phyloP scores from a whole-genome alignment of 2,113 vertebrate genomes.

The Psettodes erumei region DNA sequence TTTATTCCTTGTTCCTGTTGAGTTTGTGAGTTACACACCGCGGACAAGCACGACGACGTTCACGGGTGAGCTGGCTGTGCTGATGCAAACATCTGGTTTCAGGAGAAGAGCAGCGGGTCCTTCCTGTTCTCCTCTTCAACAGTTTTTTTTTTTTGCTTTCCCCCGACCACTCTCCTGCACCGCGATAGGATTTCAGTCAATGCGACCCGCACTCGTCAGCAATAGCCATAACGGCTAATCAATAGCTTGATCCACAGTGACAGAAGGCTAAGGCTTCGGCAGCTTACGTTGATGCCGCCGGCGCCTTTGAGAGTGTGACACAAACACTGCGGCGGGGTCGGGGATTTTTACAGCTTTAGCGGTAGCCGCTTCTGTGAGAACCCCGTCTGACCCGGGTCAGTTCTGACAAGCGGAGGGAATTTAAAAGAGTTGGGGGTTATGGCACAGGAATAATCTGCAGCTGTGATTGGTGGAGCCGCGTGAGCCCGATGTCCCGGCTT shows the following conservation, averaged over 20 bases:
- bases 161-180: conserved; percentile 55
- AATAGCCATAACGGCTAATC: conserved; percentile 69
- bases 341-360: conserved; percentile 38
- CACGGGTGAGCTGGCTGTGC: no score
- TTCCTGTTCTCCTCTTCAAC: no score
- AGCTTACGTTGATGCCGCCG: conserved; percentile 65
- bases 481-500: neutral
- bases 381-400: conserved; percentile 4
- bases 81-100: no score
- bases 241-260: conserved; percentile 67
- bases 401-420: neutral
- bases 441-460: no score
- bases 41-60: no score
- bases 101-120: no score
- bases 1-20: neutral
- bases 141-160: no score
- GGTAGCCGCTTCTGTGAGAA: conserved; percentile 5
- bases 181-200: conserved; percentile 54
- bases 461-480: no score
- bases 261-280: conserved; percentile 50
- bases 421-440: neutral
- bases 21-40: no score
- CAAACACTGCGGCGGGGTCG: conserved; percentile 15
- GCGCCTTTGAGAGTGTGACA: conserved; percentile 56
- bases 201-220: conserved; percentile 62